A percentile compares a stretch with the other conserved stretches of the same genome.
Conservation (phyloP, 2,113 vertebrate species). For the Gymnobelideus leadbeateri region DNA sequence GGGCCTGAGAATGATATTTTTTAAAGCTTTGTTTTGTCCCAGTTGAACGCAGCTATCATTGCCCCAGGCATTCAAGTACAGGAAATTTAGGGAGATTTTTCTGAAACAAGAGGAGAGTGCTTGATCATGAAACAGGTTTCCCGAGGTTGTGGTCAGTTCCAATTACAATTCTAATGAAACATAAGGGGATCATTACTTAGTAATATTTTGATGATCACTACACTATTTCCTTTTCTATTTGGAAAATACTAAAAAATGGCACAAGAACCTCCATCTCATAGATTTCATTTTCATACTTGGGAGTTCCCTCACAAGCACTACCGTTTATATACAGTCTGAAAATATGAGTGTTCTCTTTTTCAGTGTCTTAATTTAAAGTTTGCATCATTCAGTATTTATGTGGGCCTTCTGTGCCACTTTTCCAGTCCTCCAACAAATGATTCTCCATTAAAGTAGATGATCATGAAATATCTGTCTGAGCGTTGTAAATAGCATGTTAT, state of each 20-base stretch:
- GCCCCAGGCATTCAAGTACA: conserved; percentile 73
- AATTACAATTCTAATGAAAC: conserved; percentile 89
- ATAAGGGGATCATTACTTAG: conserved; percentile 86
- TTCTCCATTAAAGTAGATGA: conserved; percentile 73
- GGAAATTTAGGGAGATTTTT: conserved; percentile 73
- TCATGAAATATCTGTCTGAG: conserved; percentile 73
- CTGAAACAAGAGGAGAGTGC: conserved; percentile 75
- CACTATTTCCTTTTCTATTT: conserved; percentile 82
- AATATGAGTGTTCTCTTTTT: conserved; percentile 78
- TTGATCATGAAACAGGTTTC: conserved; percentile 80
- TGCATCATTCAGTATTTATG: conserved; percentile 71
- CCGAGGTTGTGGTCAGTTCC: conserved; percentile 84
- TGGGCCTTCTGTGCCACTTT: conserved; percentile 67
- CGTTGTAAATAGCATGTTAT: conserved; percentile 59
- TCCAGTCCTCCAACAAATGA: conserved; percentile 74
- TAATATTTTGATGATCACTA: conserved; percentile 86
- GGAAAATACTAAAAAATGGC: conserved; percentile 85
- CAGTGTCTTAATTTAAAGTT: conserved; percentile 76
- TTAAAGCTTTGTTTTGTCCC: conserved; percentile 65
- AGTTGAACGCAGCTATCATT: conserved; percentile 76
- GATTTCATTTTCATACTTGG: conserved; percentile 82
- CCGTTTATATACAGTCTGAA: conserved; percentile 75
- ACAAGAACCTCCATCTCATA: conserved; percentile 75
- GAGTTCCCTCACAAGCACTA: conserved; percentile 80
- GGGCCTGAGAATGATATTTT: conserved; percentile 62